These are phyloP conservation scores for Platycheirus rosarum DNA, from an alignment of 2,888 invertebrate species.

Conservation along the genomic window DNA sequence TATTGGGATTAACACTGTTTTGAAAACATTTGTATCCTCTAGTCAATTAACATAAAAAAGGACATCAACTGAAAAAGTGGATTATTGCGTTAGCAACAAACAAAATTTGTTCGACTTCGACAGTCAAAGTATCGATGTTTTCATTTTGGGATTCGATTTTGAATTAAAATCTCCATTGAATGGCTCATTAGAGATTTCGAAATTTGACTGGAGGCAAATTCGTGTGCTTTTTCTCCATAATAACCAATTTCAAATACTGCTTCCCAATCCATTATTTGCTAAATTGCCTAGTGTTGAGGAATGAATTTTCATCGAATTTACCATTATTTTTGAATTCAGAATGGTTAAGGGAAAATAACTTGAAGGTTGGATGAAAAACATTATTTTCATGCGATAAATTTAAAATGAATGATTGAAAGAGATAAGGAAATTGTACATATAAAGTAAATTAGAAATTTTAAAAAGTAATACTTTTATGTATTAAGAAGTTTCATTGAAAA, in stretches of 20 bases:
- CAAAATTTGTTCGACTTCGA: slow-evolving; percentile 18
- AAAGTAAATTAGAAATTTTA: no score
- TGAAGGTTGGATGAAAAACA: background rate
- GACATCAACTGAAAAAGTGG: slow-evolving; percentile 29
- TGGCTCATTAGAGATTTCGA: slow-evolving; percentile 59
- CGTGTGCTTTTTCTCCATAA: background rate
- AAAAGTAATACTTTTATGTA: no score
- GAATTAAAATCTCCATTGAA: slow-evolving; percentile 48
- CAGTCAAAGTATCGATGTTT: slow-evolving; percentile 12
- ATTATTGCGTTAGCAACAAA: slow-evolving; percentile 26
- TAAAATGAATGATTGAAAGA: background rate
- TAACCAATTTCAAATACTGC: slow-evolving; percentile 39
- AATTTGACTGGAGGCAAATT: slow-evolving; percentile 9
- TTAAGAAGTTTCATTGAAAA: no score
- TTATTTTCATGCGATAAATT: background rate
- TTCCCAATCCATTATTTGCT: slow-evolving; percentile 58
- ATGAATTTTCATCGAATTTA: slow-evolving; percentile 36
- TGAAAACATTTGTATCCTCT: slow-evolving; percentile 35
- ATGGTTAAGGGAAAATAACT: background rate
- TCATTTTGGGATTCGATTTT: slow-evolving; percentile 44
- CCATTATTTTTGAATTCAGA: background rate
- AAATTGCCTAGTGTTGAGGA: slow-evolving; percentile 55
- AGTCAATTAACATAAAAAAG: slow-evolving; percentile 39
- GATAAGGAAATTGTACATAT: no score
- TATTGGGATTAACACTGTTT: background rate